phyloP scores from a whole-genome alignment of 2,113 vertebrate genomes.

The Atractosteus spatula region DNA sequence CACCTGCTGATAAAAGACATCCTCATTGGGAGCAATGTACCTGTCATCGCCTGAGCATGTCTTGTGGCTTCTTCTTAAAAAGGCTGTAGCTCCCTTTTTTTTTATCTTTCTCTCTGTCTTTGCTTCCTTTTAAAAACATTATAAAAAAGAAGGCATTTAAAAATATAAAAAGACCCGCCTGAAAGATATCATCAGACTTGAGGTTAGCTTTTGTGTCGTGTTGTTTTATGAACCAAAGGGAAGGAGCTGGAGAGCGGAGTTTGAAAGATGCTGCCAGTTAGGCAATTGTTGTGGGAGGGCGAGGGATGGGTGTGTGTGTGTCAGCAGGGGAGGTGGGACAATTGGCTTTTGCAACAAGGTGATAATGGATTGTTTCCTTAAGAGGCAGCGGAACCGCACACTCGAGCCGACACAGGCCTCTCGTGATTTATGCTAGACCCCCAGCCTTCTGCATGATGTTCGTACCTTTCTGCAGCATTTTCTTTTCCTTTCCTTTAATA shows the following conservation, averaged over 20 bases:
- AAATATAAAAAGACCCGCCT: constrained; percentile 11
- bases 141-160: neutral
- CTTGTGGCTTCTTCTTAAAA: constrained; percentile 18
- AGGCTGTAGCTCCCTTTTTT: neutral
- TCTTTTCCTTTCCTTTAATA: neutral
- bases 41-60: constrained; percentile 50
- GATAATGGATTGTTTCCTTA: constrained; percentile 61
- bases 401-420: constrained; percentile 21
- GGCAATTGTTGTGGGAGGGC: neutral
- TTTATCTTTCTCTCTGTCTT: neutral
- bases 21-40: constrained; percentile 42
- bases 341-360: constrained; percentile 41
- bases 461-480: neutral
- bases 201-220: constrained; percentile 33
- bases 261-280: constrained; percentile 29
- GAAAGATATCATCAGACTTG: constrained; percentile 27
- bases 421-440: constrained; percentile 5
- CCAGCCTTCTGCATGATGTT: neutral
- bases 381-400: constrained; percentile 39
- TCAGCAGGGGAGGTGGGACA: constrained; percentile 46
- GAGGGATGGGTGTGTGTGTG: constrained; percentile 23
- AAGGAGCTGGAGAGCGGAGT: constrained; percentile 15
- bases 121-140: constrained; percentile 21
- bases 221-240: constrained; percentile 22
- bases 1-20: constrained; percentile 73